Evolutionary conservation across 2,797 vertebrate species (phyloP), one percentile per base, ranked within the genome.

Genomic region (Pseudopleuronectes americanus): DNA sequence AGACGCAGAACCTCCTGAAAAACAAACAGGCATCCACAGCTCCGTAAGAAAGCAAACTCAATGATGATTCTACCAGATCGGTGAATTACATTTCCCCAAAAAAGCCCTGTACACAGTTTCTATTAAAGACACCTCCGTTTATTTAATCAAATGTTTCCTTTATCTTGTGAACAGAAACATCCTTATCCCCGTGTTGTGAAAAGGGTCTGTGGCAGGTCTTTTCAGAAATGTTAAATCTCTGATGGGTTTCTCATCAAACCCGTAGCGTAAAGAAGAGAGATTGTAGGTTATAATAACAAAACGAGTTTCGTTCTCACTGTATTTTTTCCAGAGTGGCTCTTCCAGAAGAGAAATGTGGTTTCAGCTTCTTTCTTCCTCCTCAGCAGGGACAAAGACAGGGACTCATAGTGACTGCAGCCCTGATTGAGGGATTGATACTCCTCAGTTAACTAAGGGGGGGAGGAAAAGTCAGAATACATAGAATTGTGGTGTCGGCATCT

Each of bases 341-440:
- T 98, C 98, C 98, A 99, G 91, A 99, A 99, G 71, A 94, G 84
- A 68, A 95, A 91, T 0, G 98, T 99, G 58, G 84, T 93, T 76
- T 99, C 97, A 16, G 97, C 96, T 75, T 97, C 97, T 81, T 97
- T 98, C 77, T 94, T 96, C 89, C 92, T 96, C 84, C 94, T 96
- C 88, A 90, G 83, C 31, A 99, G 90, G 56, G 94, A 92, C 68
- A 92, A 86, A 79, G 95, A 96, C 80, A 97, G 91, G 62, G 90
- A 93, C 76, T 99, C 97, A 1, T 95, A 98, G 79, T 93, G 95
- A 64, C 88, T 90, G 59, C 93, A 95, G 73, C 90, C 94, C 78
- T 96, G 96, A 83, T 98, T 95, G 48, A 99, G 95, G 66, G 87
- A 94, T 83, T 96, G 96, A 86, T 98, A 98, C 71, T 98, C 97